phyloP scores from a whole-genome alignment of 2,888 invertebrate genomes.

The Cabera pusaria region DNA sequence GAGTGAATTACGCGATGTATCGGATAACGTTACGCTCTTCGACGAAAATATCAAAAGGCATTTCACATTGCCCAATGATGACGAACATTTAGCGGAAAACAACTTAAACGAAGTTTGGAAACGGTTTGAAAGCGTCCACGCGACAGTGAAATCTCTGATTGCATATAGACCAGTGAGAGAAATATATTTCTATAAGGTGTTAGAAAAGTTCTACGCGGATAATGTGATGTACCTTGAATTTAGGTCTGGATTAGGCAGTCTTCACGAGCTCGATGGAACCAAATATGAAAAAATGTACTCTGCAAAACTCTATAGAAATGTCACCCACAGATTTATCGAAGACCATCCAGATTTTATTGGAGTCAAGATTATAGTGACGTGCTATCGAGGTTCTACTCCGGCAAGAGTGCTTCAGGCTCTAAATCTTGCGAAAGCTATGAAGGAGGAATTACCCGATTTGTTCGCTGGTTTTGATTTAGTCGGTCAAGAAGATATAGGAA shows the following conservation, averaged over 20 bases:
- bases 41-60: constrained; percentile 77
- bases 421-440: constrained; percentile 54
- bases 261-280: constrained; percentile 86
- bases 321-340: constrained; percentile 81
- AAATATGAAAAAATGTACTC: constrained; percentile 76
- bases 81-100: constrained; percentile 53
- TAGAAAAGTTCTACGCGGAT: constrained; percentile 86
- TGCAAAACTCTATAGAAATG: constrained; percentile 78
- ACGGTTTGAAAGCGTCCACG: constrained; percentile 80
- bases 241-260: constrained; percentile 80
- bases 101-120: constrained; percentile 85
- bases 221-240: constrained; percentile 88
- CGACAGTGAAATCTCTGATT: constrained; percentile 77
- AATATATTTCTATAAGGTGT: constrained; percentile 84
- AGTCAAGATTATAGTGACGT: constrained; percentile 85
- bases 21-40: constrained; percentile 68
- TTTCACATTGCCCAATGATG: constrained; percentile 78
- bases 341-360: constrained; percentile 87
- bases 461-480: constrained; percentile 92
- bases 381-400: constrained; percentile 42
- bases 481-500: constrained; percentile 90
- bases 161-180: constrained; percentile 85
- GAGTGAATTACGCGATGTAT: constrained; percentile 66
- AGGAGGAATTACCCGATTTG: constrained; percentile 84
- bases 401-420: constrained; percentile 69